These are phyloP conservation scores for Kryptopterus vitreolus DNA, from an alignment of 2,797 vertebrate genomes.

Conservation along the genomic window DNA sequence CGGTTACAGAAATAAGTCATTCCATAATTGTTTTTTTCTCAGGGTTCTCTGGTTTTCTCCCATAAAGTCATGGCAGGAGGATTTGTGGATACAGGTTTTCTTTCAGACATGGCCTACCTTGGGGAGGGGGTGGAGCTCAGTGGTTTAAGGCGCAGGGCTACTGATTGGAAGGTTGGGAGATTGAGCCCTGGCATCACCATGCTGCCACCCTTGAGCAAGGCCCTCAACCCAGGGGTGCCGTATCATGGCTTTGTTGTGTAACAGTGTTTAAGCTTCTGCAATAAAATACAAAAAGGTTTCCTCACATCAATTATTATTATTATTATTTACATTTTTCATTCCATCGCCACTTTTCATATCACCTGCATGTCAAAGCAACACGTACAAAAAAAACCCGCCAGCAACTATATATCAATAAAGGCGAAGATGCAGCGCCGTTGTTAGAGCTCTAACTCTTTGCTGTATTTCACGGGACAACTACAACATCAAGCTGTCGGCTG, in stretches of 20 bases:
- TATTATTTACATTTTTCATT: not conserved
- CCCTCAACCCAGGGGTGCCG: too few species aligned
- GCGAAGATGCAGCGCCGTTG: constrained; percentile 46
- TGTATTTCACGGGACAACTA: constrained; percentile 76
- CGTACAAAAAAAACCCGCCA: not conserved
- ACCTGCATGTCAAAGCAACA: not conserved
- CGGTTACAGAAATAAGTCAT: not conserved
- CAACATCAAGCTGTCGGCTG: constrained; percentile 69
- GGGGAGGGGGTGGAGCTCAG: too few species aligned
- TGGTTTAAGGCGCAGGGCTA: too few species aligned
- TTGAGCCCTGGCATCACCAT: too few species aligned
- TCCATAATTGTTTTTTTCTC: not conserved
- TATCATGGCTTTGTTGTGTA: not conserved
- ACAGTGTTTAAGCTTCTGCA: not conserved
- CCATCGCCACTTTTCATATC: not conserved
- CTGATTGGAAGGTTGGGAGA: too few species aligned
- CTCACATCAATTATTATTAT: too few species aligned
- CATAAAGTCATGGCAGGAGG: too few species aligned
- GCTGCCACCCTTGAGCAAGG: too few species aligned
- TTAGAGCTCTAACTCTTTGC: constrained; percentile 70
- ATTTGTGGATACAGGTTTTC: too few species aligned
- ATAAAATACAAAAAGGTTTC: not conserved
- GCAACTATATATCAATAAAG: constrained; percentile 15
- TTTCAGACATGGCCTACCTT: too few species aligned
- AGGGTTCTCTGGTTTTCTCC: not conserved